Base-by-base conservation (phyloP, 2,888 invertebrate genomes). In the Matsumyia berberina region DNA sequence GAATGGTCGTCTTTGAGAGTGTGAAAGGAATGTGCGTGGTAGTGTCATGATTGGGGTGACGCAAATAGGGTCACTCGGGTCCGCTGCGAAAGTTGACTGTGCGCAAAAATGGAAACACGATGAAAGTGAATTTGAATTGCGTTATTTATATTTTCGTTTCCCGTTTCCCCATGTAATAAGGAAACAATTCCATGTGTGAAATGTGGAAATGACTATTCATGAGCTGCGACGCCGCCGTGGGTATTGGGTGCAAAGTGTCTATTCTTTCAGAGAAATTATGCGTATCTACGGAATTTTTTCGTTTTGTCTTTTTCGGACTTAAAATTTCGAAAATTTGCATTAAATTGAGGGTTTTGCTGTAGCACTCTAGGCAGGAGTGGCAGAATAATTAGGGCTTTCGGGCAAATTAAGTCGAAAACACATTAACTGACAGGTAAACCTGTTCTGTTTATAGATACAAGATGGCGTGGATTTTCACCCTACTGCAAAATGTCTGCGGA, bases 41-140 rank as follows among this genome's bases (percentile, higher is more conserved):
- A 15, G 35, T 8, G 19, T 17, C 31, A 29, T 12, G 6, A 11
- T 12, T 5, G 12, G 12, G 12, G 12, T 1, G 17, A 39, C n/a
- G 9, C 24, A 60, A 62, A 62, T 35, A 33, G 64, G 73, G 73
- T 73, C 62, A 60, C n/a, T 33, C 51, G 51, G 49, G 15, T n/a
- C 31, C 49, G 15, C 35, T 67, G 53, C 33, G 51, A 62, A 73
- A 42, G 62, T 24, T 17, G n/a, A 1, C 1, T 24, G 6, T 33
- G 4, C 42, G 9, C 44, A 9, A 19, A 55, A 57, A 57, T 57
- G 42, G 55, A 12, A 42, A 44, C 12, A 55, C 9, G 33, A 69
- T 44, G 55, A 69, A 69, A 57, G 55, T 33, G 44, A 55, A 33
- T 31, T 44, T 42, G n/a, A 53, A 29, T 51, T 51, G 15, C 9